These are phyloP conservation scores for Dromococcyx pavoninus DNA, from an alignment of 2,797 vertebrate species.

Conservation along the genomic window DNA sequence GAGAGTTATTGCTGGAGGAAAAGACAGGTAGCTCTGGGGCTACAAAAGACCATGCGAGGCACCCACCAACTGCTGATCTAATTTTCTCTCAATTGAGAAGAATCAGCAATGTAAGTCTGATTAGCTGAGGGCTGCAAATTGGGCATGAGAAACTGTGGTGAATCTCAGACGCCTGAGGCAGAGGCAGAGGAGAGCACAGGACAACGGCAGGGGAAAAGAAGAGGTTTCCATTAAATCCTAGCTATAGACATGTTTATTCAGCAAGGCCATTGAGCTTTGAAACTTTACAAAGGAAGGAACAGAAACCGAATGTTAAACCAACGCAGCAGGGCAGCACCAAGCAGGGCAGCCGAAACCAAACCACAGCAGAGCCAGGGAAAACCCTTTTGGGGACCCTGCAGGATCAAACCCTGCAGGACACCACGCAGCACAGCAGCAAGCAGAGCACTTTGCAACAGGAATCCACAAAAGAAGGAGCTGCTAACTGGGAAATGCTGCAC, in stretches of 20 bases:
- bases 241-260: background rate
- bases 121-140: background rate
- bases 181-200: background rate
- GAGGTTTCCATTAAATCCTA: background rate
- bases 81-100: background rate
- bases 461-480: background rate
- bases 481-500: background rate
- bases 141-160: background rate
- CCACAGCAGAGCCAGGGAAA: background rate
- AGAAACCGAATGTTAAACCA: background rate
- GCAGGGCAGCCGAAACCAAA: background rate
- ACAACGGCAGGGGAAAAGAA: background rate
- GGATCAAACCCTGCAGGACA: background rate
- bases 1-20: background rate
- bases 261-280: background rate
- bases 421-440: background rate
- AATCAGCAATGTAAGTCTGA: background rate
- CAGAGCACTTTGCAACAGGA: background rate
- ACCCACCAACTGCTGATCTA: constrained; percentile 16
- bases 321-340: background rate
- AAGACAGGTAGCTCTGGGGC: constrained; percentile 11
- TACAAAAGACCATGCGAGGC: background rate
- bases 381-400: background rate
- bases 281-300: background rate
- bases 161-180: fast-evolving